phyloP scores from a whole-genome alignment of 2,113 vertebrate species.

The Corvus cornix region DNA sequence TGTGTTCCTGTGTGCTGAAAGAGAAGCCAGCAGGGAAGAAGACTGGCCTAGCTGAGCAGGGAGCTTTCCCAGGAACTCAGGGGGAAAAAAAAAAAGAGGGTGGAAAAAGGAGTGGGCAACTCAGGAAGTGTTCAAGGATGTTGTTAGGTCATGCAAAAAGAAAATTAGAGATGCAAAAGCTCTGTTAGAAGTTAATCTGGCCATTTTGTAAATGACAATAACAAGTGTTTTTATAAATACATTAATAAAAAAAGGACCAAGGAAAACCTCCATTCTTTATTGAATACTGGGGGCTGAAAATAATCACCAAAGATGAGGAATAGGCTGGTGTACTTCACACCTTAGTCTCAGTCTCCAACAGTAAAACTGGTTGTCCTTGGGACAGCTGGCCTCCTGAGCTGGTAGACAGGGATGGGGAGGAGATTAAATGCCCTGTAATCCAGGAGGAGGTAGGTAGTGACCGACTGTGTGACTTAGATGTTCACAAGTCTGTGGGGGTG shows the following conservation, averaged over 20 bases:
- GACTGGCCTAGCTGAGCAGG: not conserved
- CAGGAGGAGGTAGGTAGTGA: not conserved
- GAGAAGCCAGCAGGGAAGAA: not conserved
- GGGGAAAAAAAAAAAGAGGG: not conserved
- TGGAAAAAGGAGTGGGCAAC: not conserved
- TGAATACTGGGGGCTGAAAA: not conserved
- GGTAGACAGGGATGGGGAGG: not conserved
- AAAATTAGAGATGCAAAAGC: not conserved
- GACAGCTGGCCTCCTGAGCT: not conserved
- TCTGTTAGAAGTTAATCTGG: not conserved
- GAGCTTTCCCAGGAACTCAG: not conserved
- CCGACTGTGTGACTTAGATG: rapidly evolving
- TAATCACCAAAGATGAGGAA: not conserved
- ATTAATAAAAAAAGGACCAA: not conserved
- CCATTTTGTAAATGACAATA: not conserved
- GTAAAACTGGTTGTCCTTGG: not conserved
- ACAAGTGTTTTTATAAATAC: not conserved
- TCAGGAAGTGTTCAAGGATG: not conserved
- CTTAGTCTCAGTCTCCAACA: not conserved
- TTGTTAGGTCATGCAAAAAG: not conserved
- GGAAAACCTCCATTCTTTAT: not conserved
- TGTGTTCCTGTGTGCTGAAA: not conserved
- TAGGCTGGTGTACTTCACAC: not conserved
- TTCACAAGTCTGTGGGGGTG: not conserved
- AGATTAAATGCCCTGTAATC: not conserved